Evolutionary conservation across 2,113 vertebrate species (phyloP).

Genomic region (Sebastes schlegelii): DNA sequence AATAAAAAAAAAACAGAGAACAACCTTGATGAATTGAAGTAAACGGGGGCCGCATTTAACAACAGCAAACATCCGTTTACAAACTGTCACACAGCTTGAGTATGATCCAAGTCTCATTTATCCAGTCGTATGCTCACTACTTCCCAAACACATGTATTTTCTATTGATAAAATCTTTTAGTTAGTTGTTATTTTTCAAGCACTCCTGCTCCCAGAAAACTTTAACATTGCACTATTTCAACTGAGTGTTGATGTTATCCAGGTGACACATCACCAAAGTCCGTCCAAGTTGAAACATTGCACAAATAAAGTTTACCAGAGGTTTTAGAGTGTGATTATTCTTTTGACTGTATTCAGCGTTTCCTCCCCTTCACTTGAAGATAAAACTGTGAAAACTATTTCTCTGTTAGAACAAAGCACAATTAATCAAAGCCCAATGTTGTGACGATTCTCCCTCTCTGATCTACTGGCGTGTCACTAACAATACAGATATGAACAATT

Average conservation of each 20-base stretch:
- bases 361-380: neutral
- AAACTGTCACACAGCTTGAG: too few species aligned
- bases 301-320: conserved; percentile 25
- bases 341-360: conserved; percentile 27
- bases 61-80: too few species aligned
- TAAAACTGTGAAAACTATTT: conserved; percentile 39
- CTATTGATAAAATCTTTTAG: neutral
- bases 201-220: conserved; percentile 1
- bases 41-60: too few species aligned
- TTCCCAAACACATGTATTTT: too few species aligned
- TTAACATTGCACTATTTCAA: conserved; percentile 8
- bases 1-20: too few species aligned
- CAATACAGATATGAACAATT: conserved; percentile 30
- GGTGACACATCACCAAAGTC: conserved; percentile 9
- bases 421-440: conserved; percentile 45
- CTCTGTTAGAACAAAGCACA: conserved; percentile 39
- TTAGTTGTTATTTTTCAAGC: neutral
- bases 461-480: conserved; percentile 28
- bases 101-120: too few species aligned
- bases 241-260: conserved; percentile 5
- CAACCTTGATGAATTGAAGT: too few species aligned
- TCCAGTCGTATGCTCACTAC: too few species aligned
- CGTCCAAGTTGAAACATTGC: neutral
- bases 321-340: conserved; percentile 35
- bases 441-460: conserved; percentile 37